phyloP scores from a whole-genome alignment of 1,140 invertebrate species.

The Amyelois transitella region DNA sequence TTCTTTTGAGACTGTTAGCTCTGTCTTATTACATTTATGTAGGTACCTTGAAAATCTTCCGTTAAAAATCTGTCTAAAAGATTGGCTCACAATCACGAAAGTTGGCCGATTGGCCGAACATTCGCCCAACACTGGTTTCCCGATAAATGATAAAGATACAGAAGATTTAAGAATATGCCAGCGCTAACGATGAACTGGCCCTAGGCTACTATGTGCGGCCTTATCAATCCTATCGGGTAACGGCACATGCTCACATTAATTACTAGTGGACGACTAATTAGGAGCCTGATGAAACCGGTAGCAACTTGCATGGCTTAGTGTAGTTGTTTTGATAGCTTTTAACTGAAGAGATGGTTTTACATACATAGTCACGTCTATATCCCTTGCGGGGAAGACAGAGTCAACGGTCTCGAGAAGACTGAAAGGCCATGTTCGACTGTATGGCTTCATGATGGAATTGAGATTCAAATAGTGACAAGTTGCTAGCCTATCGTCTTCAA shows the following conservation, averaged over 20 bases:
- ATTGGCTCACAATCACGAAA: conserved; percentile 7
- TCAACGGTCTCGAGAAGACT: too few species aligned
- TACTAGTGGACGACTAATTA: neutral
- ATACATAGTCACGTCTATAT: too few species aligned
- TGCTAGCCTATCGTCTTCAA: too few species aligned
- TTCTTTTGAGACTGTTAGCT: too few species aligned
- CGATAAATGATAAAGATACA: conserved; percentile 44
- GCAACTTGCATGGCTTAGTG: neutral
- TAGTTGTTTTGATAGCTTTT: neutral
- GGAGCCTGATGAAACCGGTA: neutral
- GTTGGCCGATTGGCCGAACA: neutral
- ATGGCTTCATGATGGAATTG: too few species aligned
- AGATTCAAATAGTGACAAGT: too few species aligned
- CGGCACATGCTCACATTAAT: neutral
- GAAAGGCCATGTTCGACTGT: too few species aligned
- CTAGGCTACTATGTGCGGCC: neutral
- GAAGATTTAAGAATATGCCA: conserved; percentile 27
- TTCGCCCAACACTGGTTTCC: conserved; percentile 18
- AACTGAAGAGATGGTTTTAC: too few species aligned
- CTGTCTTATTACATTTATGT: too few species aligned
- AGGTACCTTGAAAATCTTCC: too few species aligned
- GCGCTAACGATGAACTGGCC: conserved; percentile 10
- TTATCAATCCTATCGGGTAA: conserved; percentile 1
- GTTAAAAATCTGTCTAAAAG: neutral
- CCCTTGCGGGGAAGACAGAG: too few species aligned